phyloP scores from a whole-genome alignment of 2,797 vertebrate genomes.

The Betta splendens region DNA sequence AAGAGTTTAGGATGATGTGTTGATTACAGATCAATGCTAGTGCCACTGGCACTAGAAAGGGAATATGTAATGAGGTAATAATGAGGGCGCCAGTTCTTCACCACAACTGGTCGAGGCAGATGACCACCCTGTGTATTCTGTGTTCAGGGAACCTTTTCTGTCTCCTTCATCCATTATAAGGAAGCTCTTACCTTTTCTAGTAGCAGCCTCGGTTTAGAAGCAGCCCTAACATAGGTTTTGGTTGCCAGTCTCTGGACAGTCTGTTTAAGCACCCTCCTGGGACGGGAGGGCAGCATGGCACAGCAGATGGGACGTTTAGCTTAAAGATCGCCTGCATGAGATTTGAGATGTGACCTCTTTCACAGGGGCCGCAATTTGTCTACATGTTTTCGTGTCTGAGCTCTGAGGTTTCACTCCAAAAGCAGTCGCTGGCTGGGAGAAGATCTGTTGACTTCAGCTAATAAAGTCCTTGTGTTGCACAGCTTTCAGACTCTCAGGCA shows the following conservation, averaged over 20 bases:
- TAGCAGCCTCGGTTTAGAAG: neutral
- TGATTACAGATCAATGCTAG: conserved; percentile 59
- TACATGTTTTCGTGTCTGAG: conserved; percentile 57
- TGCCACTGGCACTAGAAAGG: conserved; percentile 12
- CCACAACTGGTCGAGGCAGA: too few relatives aligned
- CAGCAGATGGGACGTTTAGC: conserved; percentile 69
- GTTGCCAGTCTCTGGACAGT: conserved; percentile 69
- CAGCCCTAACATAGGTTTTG: conserved; percentile 25
- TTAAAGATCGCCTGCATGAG: conserved; percentile 62
- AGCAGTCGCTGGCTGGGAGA: neutral
- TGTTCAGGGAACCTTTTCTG: neutral
- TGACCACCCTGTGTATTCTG: too few relatives aligned
- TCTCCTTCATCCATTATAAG: neutral
- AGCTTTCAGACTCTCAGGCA: too few relatives aligned
- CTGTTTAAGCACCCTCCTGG: conserved; percentile 72
- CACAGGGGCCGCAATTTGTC: conserved; percentile 60
- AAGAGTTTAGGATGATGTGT: conserved; percentile 42
- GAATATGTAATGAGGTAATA: neutral
- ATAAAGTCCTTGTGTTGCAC: too few relatives aligned
- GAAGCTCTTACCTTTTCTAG: too few relatives aligned
- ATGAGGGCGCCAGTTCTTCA: too few relatives aligned
- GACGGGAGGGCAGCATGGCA: conserved; percentile 38
- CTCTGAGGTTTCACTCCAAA: conserved; percentile 26
- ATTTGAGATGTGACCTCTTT: conserved; percentile 65
- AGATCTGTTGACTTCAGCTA: neutral